Percentiles rank a stretch among this genome's conserved stretches.
Evolutionary conservation across 2,888 invertebrate genomes (phyloP).

Genomic region (Agonopterix heracliana): DNA sequence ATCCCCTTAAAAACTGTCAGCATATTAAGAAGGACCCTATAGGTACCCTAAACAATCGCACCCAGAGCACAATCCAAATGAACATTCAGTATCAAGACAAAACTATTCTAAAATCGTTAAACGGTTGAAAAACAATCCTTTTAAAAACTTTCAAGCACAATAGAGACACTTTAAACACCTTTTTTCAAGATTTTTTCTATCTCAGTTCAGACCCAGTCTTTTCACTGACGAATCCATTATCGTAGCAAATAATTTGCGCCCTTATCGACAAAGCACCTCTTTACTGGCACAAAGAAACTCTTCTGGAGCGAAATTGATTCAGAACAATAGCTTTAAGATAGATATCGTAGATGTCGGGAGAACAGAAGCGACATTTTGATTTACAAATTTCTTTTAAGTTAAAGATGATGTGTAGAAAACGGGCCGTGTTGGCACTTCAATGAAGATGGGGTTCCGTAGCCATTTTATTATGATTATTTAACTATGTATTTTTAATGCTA

Average conservation of each 20-base stretch:
- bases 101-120: too few species aligned
- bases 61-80: too few species aligned
- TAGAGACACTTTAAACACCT: background rate
- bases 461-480: too few species aligned
- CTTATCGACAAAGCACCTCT: conserved; percentile 28
- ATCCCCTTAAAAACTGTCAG: too few species aligned
- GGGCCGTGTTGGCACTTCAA: too few species aligned
- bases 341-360: background rate
- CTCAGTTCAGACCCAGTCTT: conserved; percentile 21
- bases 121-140: background rate
- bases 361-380: background rate
- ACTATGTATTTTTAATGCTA: too few species aligned
- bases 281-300: conserved; percentile 28
- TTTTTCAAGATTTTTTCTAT: conserved; percentile 11
- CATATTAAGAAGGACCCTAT: too few species aligned
- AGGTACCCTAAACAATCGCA: too few species aligned
- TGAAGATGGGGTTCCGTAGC: too few species aligned
- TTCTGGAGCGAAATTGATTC: conserved; percentile 30
- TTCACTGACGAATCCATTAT: conserved; percentile 22
- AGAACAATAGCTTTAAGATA: conserved; percentile 28
- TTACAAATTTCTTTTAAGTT: background rate
- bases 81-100: too few species aligned
- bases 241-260: conserved; percentile 31
- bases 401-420: background rate
- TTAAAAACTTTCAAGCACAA: background rate